Base-by-base conservation (phyloP, 2,797 vertebrate species). In the Aratinga solstitialis region DNA sequence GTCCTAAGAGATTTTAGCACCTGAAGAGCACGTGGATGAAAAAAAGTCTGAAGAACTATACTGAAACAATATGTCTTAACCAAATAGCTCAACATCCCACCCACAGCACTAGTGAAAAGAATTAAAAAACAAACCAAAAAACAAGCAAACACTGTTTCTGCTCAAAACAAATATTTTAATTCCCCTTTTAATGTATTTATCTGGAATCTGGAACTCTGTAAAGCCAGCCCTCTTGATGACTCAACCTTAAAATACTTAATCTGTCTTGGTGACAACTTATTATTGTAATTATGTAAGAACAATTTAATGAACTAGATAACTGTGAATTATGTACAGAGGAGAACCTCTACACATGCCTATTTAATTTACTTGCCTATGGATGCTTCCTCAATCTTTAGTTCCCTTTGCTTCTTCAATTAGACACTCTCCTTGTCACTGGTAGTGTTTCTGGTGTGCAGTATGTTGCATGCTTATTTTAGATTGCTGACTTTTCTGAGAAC, bases 401-500 rank as follows among this genome's bases (percentile, higher is more conserved):
- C n/a, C 81, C 59, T 93, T 87, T 81, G 32, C 63, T 48, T 83
- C 62, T 94, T 94, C 83, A 66, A 13, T 71, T 91, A 87, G 67
- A 94, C 38, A 71, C 10, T 72, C 48, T 76, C 76, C 43, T 79
- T 11, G 3, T 71, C 40, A 67, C 82, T 94, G 54, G 45, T 61
- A 87, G 53, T n/a, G 58, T 93, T 95, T 94, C 76, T 95, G 92
- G 85, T 93, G 77, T 90, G 84, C 96, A 85, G 89, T 86, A 93
- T 67, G 87, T 51, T 91, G 36, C 38, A 26, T 84, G 56, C 95
- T 89, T 95, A 90, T 96, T 95, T 97, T 94, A 94, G 81, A 90
- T 89, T 63, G 56, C 84, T 97, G 97, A 94, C 89, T 97, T 98
- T 97, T 97, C 93, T 96, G 90, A 90, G 61, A 96, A 96, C 72